phyloP scores from a whole-genome alignment of 2,888 invertebrate species.

The Copidosoma aretas region DNA sequence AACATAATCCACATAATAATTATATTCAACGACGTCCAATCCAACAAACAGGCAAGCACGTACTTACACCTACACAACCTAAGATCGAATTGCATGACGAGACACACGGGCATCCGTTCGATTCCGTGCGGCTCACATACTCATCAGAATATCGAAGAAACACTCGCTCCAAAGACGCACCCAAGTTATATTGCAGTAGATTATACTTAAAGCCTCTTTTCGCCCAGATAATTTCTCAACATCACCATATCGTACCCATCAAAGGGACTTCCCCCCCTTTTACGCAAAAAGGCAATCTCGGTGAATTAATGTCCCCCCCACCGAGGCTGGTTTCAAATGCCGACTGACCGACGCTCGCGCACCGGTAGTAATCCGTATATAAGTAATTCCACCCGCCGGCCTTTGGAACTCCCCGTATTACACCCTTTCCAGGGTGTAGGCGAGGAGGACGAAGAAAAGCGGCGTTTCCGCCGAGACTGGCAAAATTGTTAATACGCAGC shows the following conservation, averaged over 20 bases:
- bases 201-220: slow-evolving; percentile 11
- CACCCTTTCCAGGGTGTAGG: too few species aligned
- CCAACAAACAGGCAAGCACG: too few species aligned
- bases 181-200: background rate
- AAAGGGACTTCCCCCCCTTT: background rate
- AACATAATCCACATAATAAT: too few species aligned
- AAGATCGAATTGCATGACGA: too few species aligned
- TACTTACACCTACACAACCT: too few species aligned
- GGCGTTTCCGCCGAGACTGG: slow-evolving; percentile 59
- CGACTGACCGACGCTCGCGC: background rate
- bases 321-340: slow-evolving; percentile 6
- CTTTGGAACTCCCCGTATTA: too few species aligned
- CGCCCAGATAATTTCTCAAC: slow-evolving; percentile 12
- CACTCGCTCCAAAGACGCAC: too few species aligned
- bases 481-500: slow-evolving; percentile 62
- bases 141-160: too few species aligned
- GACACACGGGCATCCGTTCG: too few species aligned
- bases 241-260: slow-evolving; percentile 2
- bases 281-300: slow-evolving; percentile 18
- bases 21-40: too few species aligned
- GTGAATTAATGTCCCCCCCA: slow-evolving; percentile 26
- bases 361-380: slow-evolving; percentile 19
- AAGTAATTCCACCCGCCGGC: slow-evolving; percentile 19
- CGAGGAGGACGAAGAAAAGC: slow-evolving; percentile 18
- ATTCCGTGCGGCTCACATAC: too few species aligned